These are phyloP conservation scores for Eilema griseolum DNA, from an alignment of 2,888 invertebrate species.

Conservation along the genomic window DNA sequence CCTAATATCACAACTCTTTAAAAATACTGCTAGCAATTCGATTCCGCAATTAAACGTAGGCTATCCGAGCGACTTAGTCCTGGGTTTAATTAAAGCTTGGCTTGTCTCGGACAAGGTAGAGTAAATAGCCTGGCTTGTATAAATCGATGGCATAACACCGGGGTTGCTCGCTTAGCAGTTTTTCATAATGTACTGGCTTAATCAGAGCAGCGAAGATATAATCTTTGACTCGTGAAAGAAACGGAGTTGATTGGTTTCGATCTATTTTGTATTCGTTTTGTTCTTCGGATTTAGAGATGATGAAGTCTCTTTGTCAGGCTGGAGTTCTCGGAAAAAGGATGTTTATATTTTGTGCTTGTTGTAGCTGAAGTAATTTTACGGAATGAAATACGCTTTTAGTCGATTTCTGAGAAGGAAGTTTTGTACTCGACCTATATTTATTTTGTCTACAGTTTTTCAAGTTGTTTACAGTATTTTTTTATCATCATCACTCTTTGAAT, in stretches of 20 bases:
- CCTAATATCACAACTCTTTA: conserved; percentile 34
- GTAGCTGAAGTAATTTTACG: not conserved
- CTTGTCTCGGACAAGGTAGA: conserved; percentile 34
- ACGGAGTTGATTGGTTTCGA: conserved; percentile 29
- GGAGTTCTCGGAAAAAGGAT: not conserved
- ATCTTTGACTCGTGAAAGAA: conserved; percentile 39
- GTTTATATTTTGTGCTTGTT: not conserved
- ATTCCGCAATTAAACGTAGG: conserved; percentile 50
- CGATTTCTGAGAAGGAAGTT: not conserved
- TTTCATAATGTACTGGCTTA: conserved; percentile 44
- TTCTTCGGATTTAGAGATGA: conserved; percentile 9
- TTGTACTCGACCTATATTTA: not conserved
- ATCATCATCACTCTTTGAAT: no score
- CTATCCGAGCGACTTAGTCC: conserved; percentile 51
- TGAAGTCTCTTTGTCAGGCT: conserved; percentile 9
- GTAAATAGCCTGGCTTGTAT: conserved; percentile 48
- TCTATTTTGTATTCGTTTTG: conserved; percentile 25
- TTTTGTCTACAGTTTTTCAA: not conserved
- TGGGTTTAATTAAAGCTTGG: conserved; percentile 55
- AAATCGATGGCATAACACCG: conserved; percentile 49
- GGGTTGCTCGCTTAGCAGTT: conserved; percentile 42
- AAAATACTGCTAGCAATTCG: conserved; percentile 41
- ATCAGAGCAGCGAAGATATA: conserved; percentile 41
- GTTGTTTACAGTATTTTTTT: no score
- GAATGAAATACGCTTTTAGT: not conserved